Base-by-base conservation (phyloP, 2,888 invertebrate genomes). In the Chalcis sispes region DNA sequence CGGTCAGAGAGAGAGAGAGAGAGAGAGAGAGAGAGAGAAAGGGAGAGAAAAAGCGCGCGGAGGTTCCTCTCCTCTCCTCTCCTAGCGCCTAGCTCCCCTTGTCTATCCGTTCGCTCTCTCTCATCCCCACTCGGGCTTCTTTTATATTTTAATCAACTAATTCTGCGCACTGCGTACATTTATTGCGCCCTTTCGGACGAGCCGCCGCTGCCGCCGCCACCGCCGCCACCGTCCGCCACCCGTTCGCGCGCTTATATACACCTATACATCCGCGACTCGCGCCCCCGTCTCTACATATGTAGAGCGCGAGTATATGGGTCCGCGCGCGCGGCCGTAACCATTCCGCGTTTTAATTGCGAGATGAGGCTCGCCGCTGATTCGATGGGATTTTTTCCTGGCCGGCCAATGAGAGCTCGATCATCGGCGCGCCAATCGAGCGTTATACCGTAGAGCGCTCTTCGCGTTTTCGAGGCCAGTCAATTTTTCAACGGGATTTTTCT, bases 101-200 rank as follows among this genome's bases (percentile, higher is more conserved):
- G 79, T 79, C 82, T 81, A 80, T 79, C 79, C 80, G 77, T 81
- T 80, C 81, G 78, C 78, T 80, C 10, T 10, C 4, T 10, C 4
- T 36, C 74, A 72, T 77, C 73, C 66, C 65, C 70, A 54, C 65
- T 65, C 54, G 73, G 80, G 82, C 87, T 85, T 86, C 87, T 87
- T 87, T 88, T 87, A 88, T 88, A 87, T 88, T 88, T 88, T 88
- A 87, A 88, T 88, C 88, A 88, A 88, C 87, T 88, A 88, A 88
- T 87, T 87, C 88, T 86, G 86, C 87, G 86, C 87, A 85, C 85
- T 86, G 87, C 87, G 86, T 87, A 87, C 87, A 86, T 87, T 87
- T 86, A 85, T 85, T 84, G 82, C 84, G 84, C 84, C 84, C 84
- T 84, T 85, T 84, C 82, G 81, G 81, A 50, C 59, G 64, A 66